phyloP scores from a whole-genome alignment of 2,888 invertebrate species.

The Phorcus lineatus region DNA sequence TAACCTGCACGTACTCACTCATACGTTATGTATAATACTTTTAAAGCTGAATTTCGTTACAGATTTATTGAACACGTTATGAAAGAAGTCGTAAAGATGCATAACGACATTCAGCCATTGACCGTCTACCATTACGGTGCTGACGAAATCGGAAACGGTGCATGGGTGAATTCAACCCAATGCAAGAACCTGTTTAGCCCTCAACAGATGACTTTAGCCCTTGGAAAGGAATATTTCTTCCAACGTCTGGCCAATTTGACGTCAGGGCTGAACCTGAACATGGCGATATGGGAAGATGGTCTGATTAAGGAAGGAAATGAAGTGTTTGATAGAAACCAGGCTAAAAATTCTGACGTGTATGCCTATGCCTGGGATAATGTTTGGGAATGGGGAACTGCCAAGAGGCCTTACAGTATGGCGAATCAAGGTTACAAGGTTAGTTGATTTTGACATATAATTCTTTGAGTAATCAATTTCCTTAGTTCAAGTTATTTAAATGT shows the following conservation, averaged over 20 bases:
- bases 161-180: conserved; percentile 63
- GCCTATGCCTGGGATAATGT: conserved; percentile 67
- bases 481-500: too few species aligned
- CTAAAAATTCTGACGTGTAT: conserved; percentile 47
- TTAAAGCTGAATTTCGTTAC: neutral
- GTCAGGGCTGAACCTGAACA: conserved; percentile 32
- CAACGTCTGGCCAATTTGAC: neutral
- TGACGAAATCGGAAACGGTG: conserved; percentile 68
- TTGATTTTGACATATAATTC: neutral
- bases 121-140: conserved; percentile 70
- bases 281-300: conserved; percentile 62
- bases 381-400: conserved; percentile 54
- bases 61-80: conserved; percentile 60
- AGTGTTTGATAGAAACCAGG: conserved; percentile 33
- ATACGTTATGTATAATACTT: too few species aligned
- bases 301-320: conserved; percentile 33
- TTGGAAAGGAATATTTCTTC: conserved; percentile 34
- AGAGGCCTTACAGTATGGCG: conserved; percentile 63
- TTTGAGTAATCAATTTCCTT: too few species aligned
- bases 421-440: conserved; percentile 68
- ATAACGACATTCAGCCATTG: conserved; percentile 56
- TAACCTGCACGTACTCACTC: too few species aligned
- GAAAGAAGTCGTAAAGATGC: conserved; percentile 39
- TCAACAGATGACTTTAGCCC: conserved; percentile 23
- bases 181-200: conserved; percentile 48